Conservation (phyloP, 2,113 vertebrate species). For the Myiopsitta monachus region DNA sequence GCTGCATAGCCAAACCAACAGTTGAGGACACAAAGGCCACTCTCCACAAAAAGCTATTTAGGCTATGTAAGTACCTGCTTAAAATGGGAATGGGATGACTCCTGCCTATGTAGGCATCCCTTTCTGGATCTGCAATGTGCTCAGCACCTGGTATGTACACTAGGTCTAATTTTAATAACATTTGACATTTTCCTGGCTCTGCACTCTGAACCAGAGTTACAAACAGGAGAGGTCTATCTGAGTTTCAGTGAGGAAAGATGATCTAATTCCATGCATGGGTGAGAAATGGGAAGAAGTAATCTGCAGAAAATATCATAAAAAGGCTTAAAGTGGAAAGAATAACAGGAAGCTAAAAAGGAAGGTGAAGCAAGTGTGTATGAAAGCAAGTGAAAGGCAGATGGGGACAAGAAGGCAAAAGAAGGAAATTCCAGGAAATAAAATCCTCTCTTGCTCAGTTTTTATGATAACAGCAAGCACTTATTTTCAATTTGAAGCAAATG, state of each 20-base stretch:
- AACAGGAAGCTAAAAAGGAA: not conserved
- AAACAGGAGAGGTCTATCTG: not conserved
- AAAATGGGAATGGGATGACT: not conserved
- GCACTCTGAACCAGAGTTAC: not conserved
- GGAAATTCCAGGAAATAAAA: not conserved
- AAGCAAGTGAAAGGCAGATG: not conserved
- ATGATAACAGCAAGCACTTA: not conserved
- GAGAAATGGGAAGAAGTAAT: not conserved
- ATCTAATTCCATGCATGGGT: not conserved
- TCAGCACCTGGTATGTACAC: not conserved
- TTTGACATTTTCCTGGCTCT: not conserved
- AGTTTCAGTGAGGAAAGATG: not conserved
- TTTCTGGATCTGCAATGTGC: not conserved
- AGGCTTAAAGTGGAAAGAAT: not conserved
- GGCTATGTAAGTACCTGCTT: not conserved
- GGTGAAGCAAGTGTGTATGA: not conserved
- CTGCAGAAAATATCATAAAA: not conserved
- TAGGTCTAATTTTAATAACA: not conserved
- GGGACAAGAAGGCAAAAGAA: not conserved
- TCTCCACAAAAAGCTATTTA: not conserved
- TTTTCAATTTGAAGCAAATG: constrained; percentile 35
- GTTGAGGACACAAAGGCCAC: not conserved
- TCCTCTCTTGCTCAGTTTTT: not conserved
- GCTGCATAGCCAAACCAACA: not conserved
- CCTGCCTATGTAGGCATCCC: not conserved